These are phyloP conservation scores for Caenorhabditis inopinata DNA, from an alignment of 1,140 invertebrate genomes.

Conservation along the genomic window DNA sequence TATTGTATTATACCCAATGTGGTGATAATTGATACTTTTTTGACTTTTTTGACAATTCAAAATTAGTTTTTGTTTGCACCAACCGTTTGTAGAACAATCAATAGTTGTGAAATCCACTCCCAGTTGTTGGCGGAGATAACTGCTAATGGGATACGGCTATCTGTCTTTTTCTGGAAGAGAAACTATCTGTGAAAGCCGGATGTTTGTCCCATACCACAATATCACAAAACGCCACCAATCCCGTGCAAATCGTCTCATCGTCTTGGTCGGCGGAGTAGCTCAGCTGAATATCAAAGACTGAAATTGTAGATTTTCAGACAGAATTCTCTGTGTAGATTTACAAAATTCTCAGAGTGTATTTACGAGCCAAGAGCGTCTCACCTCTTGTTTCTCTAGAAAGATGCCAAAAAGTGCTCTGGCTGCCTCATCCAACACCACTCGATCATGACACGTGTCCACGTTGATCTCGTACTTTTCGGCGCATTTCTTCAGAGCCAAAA, in stretches of 20 bases:
- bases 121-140: slow-evolving; percentile 12
- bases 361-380: too few species aligned
- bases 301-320: not conserved
- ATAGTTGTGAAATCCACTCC: not conserved
- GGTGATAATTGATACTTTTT: too few species aligned
- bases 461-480: not conserved
- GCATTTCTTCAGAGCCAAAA: not conserved
- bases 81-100: slow-evolving; percentile 35
- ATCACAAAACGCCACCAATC: not conserved
- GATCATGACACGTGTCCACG: slow-evolving; percentile 28
- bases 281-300: slow-evolving; percentile 2
- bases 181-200: not conserved
- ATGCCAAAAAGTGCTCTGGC: not conserved
- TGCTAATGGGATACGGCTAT: slow-evolving; percentile 5
- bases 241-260: slow-evolving; percentile 13
- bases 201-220: slow-evolving; percentile 31
- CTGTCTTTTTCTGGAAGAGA: slow-evolving; percentile 34
- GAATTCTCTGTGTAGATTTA: too few species aligned
- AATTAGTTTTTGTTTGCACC: too few species aligned
- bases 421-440: not conserved
- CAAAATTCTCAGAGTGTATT: too few species aligned
- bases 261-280: slow-evolving; percentile 35
- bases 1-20: too few species aligned
- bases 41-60: too few species aligned
- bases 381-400: slow-evolving; percentile 39